Evolutionary conservation across 2,797 vertebrate species (phyloP), one percentile per base, ranked within the genome.

Genomic region (Pangasius djambal): DNA sequence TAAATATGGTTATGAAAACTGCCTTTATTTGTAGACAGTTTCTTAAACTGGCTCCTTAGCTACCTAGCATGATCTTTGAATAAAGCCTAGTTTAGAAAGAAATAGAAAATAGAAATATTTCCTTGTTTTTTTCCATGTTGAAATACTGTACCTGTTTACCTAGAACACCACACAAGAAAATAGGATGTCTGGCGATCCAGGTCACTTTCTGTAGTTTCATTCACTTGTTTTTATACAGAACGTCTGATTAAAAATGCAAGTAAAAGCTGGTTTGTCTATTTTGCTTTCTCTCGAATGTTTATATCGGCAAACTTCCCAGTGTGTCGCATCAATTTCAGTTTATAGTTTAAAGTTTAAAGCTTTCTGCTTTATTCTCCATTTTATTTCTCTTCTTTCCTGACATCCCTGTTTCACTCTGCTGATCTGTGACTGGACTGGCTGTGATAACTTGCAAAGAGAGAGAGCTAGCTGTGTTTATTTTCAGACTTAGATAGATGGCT

Each of bases 401-500:
- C 63, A 87, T 92, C 90, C 91, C 70, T 87, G 88, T 91, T 93
- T 85, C 90, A 84, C 90, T 91, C 92, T 55, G 86, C 74, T 88
- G 79, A 52, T 55, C 93, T 90, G 89, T 89, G 91, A 93, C 94
- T 83, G 87, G 92, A 93, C 91, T 94, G 93, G 77, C 88, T 90
- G 89, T 89, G 88, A 79, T 31, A 86, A 74, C 81, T 31, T n/a
- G 63, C n/a, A 67, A 5, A 55, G 78, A 86, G 65, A 28, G 83
- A 83, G 48, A 69, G 22, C 57, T 44, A 20, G 84, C 63, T 82
- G 85, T 85, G 70, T 89, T 88, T 88, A 88, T 88, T 88, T 88
- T 84, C 44, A 86, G 88, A 89, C 87, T 89, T 87, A 83, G 87
- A 91, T 91, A 78, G 88, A 89, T 89, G 83, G 83, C 67, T 86